Evolutionary conservation across 2,888 invertebrate genomes (phyloP), one percentile per base, ranked within the genome.

Genomic region (Calameuta filiformis): DNA sequence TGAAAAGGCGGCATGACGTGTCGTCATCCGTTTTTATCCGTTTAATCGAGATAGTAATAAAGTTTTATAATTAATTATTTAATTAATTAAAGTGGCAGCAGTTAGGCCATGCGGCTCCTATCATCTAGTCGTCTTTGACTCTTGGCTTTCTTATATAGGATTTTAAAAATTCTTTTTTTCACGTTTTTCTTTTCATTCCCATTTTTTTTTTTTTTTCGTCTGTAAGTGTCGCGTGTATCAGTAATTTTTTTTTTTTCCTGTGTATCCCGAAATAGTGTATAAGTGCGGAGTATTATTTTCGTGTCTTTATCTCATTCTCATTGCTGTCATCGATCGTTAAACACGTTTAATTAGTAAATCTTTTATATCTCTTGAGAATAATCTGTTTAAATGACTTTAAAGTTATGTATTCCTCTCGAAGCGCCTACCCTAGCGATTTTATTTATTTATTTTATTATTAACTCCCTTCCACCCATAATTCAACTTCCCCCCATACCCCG

Each of bases 41-140:
- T 80, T 81, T 87, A 88, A 85, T 90, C 88, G 87, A 88, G 15
- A 86, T 88, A 89, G 86, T 90, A 90, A 90, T 90, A 89, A 90
- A 90, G 87, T 89, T 30, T 82, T 89, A 87, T 87, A 87, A 88
- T 90, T 88, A 87, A 86, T 86, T 80, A 75, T 82, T 84, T 86
- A 88, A 87, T 89, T 90, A 89, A 87, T 90, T 85, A 88, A 89
- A 90, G 89, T 91, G 91, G 91, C 90, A 91, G 91, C 91, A 89
- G 85, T 91, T 91, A 91, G 91, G 91, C 91, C 91, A 91, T 91
- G 90, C 90, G 90, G 90, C 91, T 89, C 87, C 91, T 91, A 91
- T 90, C 83, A 87, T 87, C 90, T 90, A 91, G 85, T 90, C 90
- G 84, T 89, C 88, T 89, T 89, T 87, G 88, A 90, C 89, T 88